Evolutionary conservation across 2,113 vertebrate species (phyloP).

Genomic region (Penelope pileata): DNA sequence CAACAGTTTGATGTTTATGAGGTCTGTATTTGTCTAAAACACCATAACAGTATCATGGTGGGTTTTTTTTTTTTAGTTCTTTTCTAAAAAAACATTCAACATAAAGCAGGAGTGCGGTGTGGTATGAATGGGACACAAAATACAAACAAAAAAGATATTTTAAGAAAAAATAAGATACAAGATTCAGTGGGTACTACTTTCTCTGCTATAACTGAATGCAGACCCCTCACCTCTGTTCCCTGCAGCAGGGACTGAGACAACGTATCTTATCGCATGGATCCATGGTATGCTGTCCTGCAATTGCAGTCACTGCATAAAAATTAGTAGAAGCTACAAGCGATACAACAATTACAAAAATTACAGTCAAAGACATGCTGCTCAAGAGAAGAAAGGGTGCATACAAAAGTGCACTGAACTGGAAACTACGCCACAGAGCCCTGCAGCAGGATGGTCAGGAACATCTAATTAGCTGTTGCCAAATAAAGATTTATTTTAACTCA

Average conservation of each 20-base stretch:
- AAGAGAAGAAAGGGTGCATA: constrained; percentile 19
- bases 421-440: background rate
- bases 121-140: background rate
- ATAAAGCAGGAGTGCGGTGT: background rate
- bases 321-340: background rate
- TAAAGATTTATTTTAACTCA: background rate
- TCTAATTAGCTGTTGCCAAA: constrained; percentile 37
- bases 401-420: constrained; percentile 38
- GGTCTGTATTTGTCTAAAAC: background rate
- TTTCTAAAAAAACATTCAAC: background rate
- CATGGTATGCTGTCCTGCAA: background rate
- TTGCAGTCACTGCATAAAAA: background rate
- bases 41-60: background rate
- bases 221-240: background rate
- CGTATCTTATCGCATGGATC: background rate
- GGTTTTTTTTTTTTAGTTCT: background rate
- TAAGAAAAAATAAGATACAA: background rate
- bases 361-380: constrained; percentile 3
- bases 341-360: background rate
- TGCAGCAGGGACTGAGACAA: background rate
- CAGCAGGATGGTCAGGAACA: constrained; percentile 45
- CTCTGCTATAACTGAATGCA: background rate
- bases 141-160: background rate
- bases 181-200: background rate
- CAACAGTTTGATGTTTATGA: background rate